Conservation (phyloP, 2,113 vertebrate species). For the Podocnemis expansa region DNA sequence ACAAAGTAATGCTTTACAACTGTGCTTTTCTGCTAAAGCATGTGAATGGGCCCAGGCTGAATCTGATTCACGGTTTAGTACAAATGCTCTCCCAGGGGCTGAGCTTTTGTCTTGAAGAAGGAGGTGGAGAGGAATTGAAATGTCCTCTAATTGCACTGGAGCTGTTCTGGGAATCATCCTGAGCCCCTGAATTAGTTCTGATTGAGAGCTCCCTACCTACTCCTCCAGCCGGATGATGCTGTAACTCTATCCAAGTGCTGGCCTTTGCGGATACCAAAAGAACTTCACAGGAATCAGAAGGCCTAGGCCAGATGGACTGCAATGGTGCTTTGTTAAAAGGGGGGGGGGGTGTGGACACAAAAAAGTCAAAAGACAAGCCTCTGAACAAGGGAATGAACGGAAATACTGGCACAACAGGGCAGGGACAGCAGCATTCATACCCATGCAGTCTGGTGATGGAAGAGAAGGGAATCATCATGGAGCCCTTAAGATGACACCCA, state of each 20-base stretch:
- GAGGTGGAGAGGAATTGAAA: not conserved
- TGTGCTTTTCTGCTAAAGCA: not conserved
- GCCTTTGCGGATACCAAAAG: not conserved
- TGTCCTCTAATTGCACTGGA: not conserved
- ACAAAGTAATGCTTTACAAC: not conserved
- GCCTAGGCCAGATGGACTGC: not conserved
- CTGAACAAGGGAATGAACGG: not conserved
- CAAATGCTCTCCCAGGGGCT: not conserved
- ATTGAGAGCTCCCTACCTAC: not conserved
- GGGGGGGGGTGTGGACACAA: not conserved
- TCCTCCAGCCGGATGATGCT: not conserved
- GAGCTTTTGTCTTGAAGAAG: not conserved
- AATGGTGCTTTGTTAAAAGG: not conserved
- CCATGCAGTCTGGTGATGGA: not conserved
- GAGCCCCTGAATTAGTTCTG: not conserved
- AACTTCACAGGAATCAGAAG: not conserved
- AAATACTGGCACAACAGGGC: not conserved
- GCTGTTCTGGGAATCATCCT: not conserved
- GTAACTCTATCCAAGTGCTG: not conserved
- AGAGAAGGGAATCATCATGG: not conserved
- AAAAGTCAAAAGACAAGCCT: not conserved
- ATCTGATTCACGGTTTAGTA: not conserved
- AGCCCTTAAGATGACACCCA: not conserved
- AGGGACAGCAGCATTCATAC: not conserved
- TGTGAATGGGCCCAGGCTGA: not conserved